Base-by-base conservation (phyloP, 2,113 vertebrate genomes). In the Gambusia holbrooki region DNA sequence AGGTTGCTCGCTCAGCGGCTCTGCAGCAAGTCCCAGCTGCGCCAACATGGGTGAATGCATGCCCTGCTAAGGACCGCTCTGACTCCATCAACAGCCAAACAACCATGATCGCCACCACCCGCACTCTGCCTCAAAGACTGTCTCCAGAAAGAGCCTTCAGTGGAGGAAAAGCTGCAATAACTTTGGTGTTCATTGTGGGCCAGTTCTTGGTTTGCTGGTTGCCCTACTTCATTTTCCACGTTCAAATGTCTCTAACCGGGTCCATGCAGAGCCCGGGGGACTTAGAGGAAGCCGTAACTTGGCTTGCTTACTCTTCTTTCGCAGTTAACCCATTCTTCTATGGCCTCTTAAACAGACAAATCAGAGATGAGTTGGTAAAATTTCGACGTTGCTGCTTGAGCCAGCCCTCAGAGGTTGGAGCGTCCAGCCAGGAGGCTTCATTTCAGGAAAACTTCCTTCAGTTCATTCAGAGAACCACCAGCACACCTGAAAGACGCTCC, bases 201-300 rank as follows among this genome's bases (percentile, higher is more conserved):
- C 97, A 99, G 87, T 98, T 98, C 87, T 89, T 98, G 71, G 95
- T 96, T 84, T 98, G 97, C 86, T 99, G 97, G 97, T 82, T 98
- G 84, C 97, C 97, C 0, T 98, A 96, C 75, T 97, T 97, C 27
- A 94, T 96, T 62, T 98, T 97, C 61, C 97, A 98, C 80, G 88
- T 98, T 79, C 95, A 96, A 66, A 94, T 95, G 85, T 95, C 95
- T 3, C 81, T 95, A 14, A 74, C 77, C 0, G 78, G 84, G 2
- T 89, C 93, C 17, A 87, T 89, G 92, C 89, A 90, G 28, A 83
- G 92, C 70, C 90, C 82, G 0, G 95, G 93, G 0, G 92, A 94
- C 0, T 92, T 95, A 0, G 97, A 98, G 79, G 95, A 94, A 40
- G 88, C 93, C 0, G 95, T 98, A 84, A 98, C 96, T 73, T 98